phyloP scores from a whole-genome alignment of 2,113 vertebrate species.

The Forbesichthys papilliferus region DNA sequence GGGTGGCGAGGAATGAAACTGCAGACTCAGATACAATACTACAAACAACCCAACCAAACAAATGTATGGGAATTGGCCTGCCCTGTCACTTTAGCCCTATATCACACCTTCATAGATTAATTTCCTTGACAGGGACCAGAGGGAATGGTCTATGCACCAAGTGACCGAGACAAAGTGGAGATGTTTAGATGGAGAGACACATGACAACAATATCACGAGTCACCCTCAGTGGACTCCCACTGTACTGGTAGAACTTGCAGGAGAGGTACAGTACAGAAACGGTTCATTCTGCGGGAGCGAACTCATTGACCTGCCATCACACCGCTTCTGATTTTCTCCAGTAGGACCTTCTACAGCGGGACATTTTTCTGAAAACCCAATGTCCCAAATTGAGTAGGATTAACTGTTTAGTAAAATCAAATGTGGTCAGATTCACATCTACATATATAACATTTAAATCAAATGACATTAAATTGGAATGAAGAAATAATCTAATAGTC shows the following conservation, averaged over 20 bases:
- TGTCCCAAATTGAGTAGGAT: slow-evolving; percentile 30
- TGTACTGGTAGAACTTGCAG: neutral
- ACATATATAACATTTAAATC: slow-evolving; percentile 23
- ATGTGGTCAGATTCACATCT: slow-evolving; percentile 4
- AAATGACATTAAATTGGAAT: slow-evolving; percentile 24
- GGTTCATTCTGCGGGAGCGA: slow-evolving; percentile 30
- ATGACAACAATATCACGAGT: slow-evolving; percentile 52
- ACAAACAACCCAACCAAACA: slow-evolving; percentile 30
- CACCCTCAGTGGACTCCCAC: neutral
- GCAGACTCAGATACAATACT: slow-evolving; percentile 46
- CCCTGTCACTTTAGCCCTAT: slow-evolving; percentile 11
- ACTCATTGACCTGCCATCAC: slow-evolving; percentile 61
- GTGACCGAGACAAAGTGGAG: slow-evolving; percentile 4
- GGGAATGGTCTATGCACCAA: slow-evolving; percentile 17
- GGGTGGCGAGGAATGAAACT: slow-evolving; percentile 46
- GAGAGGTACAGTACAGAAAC: slow-evolving; percentile 14
- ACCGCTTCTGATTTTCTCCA: slow-evolving; percentile 42
- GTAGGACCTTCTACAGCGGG: slow-evolving; percentile 18
- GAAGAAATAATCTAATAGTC: neutral
- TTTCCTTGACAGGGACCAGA: slow-evolving; percentile 27
- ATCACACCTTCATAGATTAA: slow-evolving; percentile 16
- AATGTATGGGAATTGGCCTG: slow-evolving; percentile 58
- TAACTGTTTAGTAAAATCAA: slow-evolving; percentile 35
- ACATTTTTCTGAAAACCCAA: slow-evolving; percentile 20
- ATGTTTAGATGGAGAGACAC: slow-evolving; percentile 6